Evolutionary conservation across 2,888 invertebrate genomes (phyloP).

Genomic region (Drosophila longiperda): DNA sequence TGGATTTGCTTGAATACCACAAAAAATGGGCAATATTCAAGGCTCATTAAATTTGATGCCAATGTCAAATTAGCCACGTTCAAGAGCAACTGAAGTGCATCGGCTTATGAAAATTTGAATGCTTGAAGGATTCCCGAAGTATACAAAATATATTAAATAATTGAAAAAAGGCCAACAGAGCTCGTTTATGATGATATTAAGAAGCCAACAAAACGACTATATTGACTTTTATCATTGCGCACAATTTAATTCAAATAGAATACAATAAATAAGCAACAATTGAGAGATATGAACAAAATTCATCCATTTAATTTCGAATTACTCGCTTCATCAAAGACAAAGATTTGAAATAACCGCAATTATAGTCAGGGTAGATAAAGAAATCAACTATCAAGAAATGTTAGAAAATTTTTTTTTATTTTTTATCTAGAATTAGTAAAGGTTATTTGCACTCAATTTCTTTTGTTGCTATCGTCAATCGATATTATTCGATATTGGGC

Average conservation of each 20-base stretch:
- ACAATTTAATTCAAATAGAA: not conserved
- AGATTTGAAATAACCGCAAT: not conserved
- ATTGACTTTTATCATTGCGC: not conserved
- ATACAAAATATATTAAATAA: not conserved
- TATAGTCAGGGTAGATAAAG: not conserved
- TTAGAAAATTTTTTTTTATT: not conserved
- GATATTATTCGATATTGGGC: not conserved
- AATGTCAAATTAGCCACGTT: conserved; percentile 22
- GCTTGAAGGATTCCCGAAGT: conserved; percentile 13
- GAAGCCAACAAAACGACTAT: conserved; percentile 6
- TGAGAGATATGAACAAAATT: not conserved
- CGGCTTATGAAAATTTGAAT: conserved; percentile 4
- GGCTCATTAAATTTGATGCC: conserved; percentile 51
- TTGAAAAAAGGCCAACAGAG: not conserved
- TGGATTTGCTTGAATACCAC: conserved; percentile 18
- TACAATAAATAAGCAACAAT: not conserved
- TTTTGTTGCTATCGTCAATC: not conserved
- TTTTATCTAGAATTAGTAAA: not conserved
- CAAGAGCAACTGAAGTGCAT: not conserved
- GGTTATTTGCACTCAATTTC: not conserved
- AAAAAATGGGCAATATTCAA: conserved; percentile 57
- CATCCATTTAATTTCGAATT: not conserved
- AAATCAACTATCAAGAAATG: not conserved
- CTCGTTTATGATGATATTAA: conserved; percentile 3
- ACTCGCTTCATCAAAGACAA: not conserved